Evolutionary conservation across 2,113 vertebrate genomes (phyloP).

Genomic region (Aegypius monachus): DNA sequence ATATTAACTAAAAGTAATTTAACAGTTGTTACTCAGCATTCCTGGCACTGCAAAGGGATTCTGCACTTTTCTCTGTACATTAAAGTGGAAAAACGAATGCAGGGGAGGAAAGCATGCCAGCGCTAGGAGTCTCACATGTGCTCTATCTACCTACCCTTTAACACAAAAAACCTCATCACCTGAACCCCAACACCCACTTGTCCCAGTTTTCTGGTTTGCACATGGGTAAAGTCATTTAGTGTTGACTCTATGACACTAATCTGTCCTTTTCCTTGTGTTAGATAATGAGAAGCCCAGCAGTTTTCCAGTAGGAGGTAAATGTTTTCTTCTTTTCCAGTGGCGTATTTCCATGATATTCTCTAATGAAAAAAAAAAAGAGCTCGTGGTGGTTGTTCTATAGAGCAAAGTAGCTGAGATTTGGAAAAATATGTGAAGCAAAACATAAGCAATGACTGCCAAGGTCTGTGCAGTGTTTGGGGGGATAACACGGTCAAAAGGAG

Average conservation of each 20-base stretch:
- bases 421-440: background rate
- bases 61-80: background rate
- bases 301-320: background rate
- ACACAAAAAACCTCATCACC: background rate
- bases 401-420: background rate
- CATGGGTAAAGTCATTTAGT: background rate
- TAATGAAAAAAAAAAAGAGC: background rate
- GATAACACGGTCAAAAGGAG: background rate
- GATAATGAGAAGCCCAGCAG: constrained; percentile 22
- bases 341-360: background rate
- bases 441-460: background rate
- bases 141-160: background rate
- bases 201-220: background rate
- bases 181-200: background rate
- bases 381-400: background rate
- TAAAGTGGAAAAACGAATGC: background rate
- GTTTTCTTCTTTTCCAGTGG: background rate
- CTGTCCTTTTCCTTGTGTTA: background rate
- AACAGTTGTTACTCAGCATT: background rate
- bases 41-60: background rate
- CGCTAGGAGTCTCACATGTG: background rate
- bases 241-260: background rate
- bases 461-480: background rate
- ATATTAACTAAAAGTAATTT: background rate
- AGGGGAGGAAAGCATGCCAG: background rate